phyloP scores from a whole-genome alignment of 2,797 vertebrate genomes.

The Enteromius unitaeniatus region DNA sequence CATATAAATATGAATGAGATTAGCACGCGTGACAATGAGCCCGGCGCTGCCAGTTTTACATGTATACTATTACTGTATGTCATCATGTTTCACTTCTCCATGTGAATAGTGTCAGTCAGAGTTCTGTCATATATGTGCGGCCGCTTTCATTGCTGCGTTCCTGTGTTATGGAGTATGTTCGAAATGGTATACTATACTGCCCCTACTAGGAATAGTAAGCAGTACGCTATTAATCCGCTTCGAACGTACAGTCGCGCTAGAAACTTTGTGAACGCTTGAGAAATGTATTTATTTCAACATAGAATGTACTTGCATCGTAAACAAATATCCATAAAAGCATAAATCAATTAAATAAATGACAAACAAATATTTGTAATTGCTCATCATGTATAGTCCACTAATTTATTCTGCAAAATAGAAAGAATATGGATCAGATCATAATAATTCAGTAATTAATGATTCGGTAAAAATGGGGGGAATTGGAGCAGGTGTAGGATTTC shows the following conservation, averaged over 20 bases:
- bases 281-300: neutral
- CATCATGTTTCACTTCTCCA: conserved; percentile 35
- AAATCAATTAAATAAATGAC: neutral
- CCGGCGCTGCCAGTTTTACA: conserved; percentile 14
- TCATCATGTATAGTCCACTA: neutral
- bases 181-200: conserved; percentile 11
- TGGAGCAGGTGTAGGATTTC: neutral
- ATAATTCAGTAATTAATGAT: neutral
- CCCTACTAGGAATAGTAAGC: conserved; percentile 12
- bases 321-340: neutral
- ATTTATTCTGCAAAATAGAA: neutral
- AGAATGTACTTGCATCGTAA: neutral
- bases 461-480: neutral
- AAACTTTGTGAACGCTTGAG: conserved; percentile 8
- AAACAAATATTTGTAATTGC: neutral
- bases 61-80: conserved; percentile 8
- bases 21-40: conserved; percentile 9
- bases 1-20: conserved; percentile 8
- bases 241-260: neutral
- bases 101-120: conserved; percentile 43
- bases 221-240: conserved; percentile 11
- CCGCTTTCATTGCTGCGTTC: conserved; percentile 31
- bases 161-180: conserved; percentile 31
- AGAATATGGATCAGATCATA: neutral
- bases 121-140: conserved; percentile 59